A percentile compares a stretch with the other conserved stretches of the same genome.
Conservation (phyloP, 2,888 invertebrate species). For the Ernsta delagoae region DNA sequence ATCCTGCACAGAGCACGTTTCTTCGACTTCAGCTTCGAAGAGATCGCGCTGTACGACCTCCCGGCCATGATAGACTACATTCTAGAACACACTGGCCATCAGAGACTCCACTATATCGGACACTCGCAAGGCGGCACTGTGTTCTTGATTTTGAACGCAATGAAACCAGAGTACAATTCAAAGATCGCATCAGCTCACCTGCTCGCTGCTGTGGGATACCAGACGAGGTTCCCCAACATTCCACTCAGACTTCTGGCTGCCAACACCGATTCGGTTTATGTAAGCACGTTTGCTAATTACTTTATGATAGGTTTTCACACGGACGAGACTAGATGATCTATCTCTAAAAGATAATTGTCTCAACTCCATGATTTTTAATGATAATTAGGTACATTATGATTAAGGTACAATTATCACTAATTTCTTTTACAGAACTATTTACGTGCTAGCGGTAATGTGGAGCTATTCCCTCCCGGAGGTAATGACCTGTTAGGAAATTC, state of each 20-base stretch:
- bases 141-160: conserved; percentile 60
- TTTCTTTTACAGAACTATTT: conserved; percentile 19
- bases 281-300: conserved; percentile 47
- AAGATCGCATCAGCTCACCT: conserved; percentile 66
- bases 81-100: conserved; percentile 53
- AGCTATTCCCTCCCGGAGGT: conserved; percentile 20
- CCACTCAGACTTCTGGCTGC: conserved; percentile 45
- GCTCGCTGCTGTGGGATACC: conserved; percentile 66
- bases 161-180: conserved; percentile 61
- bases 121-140: conserved; percentile 74
- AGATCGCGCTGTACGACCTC: conserved; percentile 65
- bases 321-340: too few species aligned
- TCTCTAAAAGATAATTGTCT: too few species aligned
- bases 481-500: neutral
- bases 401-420: too few species aligned
- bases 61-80: conserved; percentile 69
- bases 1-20: conserved; percentile 51
- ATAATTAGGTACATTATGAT: too few species aligned
- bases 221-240: conserved; percentile 55
- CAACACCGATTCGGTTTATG: conserved; percentile 57
- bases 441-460: conserved; percentile 19
- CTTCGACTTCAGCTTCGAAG: conserved; percentile 71
- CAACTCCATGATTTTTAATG: too few species aligned
- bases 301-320: too few species aligned
- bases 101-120: conserved; percentile 68